Conservation (phyloP, 1,140 invertebrate species). For the Eumaeus atala region DNA sequence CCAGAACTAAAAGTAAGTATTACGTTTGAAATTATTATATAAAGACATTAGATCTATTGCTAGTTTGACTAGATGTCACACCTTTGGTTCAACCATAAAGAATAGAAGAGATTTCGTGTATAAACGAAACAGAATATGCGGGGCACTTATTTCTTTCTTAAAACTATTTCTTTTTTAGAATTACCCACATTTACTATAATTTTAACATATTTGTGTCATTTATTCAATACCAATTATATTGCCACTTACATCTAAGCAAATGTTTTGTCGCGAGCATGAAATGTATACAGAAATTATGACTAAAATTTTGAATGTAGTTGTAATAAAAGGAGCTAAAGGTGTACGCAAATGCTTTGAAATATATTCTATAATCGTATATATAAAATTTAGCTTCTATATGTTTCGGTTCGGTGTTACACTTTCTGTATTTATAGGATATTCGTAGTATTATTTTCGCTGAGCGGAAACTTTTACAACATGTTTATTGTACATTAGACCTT, state of each 20-base stretch:
- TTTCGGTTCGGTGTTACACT: constrained; percentile 5
- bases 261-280: no score
- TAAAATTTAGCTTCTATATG: no score
- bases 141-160: no score
- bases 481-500: constrained; percentile 43
- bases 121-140: no score
- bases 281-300: no score
- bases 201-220: background rate
- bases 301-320: no score
- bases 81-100: constrained; percentile 8
- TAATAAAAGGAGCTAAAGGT: no score
- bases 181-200: background rate
- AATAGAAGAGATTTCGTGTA: background rate
- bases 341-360: no score
- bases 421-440: constrained; percentile 44
- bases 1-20: constrained; percentile 9
- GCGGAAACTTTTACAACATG: constrained; percentile 37
- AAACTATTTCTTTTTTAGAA: background rate
- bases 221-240: background rate
- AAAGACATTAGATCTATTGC: constrained; percentile 16
- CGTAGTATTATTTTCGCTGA: constrained; percentile 45
- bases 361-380: no score
- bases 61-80: constrained; percentile 16
- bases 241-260: no score
- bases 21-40: constrained; percentile 10